These are phyloP conservation scores for Fukomys damarensis DNA, from an alignment of 2,113 vertebrate species.

Conservation along the genomic window DNA sequence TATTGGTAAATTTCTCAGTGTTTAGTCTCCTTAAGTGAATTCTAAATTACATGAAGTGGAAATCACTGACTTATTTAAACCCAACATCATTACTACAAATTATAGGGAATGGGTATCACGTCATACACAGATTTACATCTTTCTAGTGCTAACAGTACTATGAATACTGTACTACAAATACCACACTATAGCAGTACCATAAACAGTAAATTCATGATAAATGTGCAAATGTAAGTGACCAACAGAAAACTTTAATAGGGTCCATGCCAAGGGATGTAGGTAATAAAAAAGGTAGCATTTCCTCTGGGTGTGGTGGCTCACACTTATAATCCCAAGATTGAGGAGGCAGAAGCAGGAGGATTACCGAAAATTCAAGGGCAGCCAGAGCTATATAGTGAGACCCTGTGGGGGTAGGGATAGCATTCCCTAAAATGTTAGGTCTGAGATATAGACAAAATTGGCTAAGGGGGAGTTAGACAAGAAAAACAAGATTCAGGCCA, in stretches of 20 bases:
- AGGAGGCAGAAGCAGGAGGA: not conserved
- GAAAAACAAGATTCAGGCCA: slow-evolving; percentile 7
- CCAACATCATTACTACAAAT: not conserved
- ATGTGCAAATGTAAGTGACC: not conserved
- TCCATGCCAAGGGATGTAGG: not conserved
- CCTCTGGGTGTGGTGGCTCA: not conserved
- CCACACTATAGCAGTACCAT: not conserved
- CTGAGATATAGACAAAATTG: not conserved
- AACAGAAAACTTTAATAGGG: not conserved
- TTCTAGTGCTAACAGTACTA: not conserved
- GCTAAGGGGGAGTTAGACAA: not conserved
- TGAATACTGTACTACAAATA: not conserved
- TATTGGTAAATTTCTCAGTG: slow-evolving; percentile 14
- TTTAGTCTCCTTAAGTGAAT: slow-evolving; percentile 2
- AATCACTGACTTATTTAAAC: slow-evolving; percentile 34
- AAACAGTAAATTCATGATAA: not conserved
- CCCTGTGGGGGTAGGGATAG: not conserved
- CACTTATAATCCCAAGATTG: not conserved
- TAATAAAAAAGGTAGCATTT: not conserved
- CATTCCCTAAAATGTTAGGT: slow-evolving; percentile 24
- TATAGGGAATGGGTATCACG: not conserved
- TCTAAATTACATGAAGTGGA: not conserved
- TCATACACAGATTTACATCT: not conserved
- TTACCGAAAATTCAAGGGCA: not conserved
- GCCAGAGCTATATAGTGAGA: not conserved